Conservation (phyloP, 2,797 vertebrate species). For the Hyperoplus immaculatus region DNA sequence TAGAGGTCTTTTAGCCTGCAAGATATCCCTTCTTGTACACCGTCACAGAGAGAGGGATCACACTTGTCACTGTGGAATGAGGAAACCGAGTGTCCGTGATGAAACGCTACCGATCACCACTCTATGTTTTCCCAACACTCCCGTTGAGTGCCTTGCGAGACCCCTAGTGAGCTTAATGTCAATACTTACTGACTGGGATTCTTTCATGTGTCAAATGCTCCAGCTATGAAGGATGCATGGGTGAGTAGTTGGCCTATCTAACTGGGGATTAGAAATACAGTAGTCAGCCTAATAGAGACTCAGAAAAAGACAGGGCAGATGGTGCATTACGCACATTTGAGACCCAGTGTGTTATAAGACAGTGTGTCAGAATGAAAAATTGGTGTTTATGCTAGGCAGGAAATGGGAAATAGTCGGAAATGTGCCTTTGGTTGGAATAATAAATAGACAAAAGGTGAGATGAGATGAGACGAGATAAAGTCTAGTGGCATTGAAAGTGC, state of each 20-base stretch:
- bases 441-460: conserved; percentile 48
- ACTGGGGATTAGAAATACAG: conserved; percentile 47
- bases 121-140: conserved; percentile 48
- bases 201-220: conserved; percentile 63
- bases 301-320: conserved; percentile 60
- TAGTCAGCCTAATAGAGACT: conserved; percentile 36
- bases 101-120: conserved; percentile 41
- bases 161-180: conserved; percentile 53
- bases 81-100: conserved; percentile 34
- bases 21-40: conserved; percentile 13
- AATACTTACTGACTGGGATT: conserved; percentile 56
- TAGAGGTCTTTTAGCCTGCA: conserved; percentile 34
- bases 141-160: conserved; percentile 53
- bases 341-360: conserved; percentile 49
- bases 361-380: conserved; percentile 67
- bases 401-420: conserved; percentile 60
- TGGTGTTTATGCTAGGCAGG: conserved; percentile 66
- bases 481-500: conserved; percentile 16
- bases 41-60: conserved; percentile 30
- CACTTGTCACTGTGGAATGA: conserved; percentile 27
- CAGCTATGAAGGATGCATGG: conserved; percentile 48
- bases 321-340: conserved; percentile 51
- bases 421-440: conserved; percentile 40
- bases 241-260: conserved; percentile 64
- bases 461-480: conserved; percentile 3